Evolutionary conservation across 2,113 vertebrate species (phyloP).

Genomic region (Xiphophorus hellerii): DNA sequence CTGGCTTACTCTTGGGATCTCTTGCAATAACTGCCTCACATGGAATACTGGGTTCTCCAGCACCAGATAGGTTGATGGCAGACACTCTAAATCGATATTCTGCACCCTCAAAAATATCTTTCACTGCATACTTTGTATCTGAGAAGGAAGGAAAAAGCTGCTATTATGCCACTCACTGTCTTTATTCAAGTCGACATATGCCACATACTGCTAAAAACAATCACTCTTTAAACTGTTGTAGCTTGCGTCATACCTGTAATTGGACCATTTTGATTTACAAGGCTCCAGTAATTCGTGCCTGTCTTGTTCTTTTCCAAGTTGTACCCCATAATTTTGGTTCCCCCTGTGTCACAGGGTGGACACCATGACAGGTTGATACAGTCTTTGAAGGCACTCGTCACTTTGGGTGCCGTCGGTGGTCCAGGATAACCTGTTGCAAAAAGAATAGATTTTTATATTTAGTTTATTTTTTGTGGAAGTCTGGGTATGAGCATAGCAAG

Average conservation of each 20-base stretch:
- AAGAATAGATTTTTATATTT: neutral
- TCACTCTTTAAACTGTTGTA: neutral
- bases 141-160: neutral
- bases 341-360: slow-evolving; percentile 80
- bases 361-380: slow-evolving; percentile 84
- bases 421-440: slow-evolving; percentile 81
- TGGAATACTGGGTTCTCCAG: slow-evolving; percentile 83
- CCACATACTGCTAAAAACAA: neutral
- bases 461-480: neutral
- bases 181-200: neutral
- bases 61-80: slow-evolving; percentile 86
- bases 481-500: neutral
- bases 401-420: slow-evolving; percentile 80
- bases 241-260: slow-evolving; percentile 75
- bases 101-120: slow-evolving; percentile 81
- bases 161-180: neutral
- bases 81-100: slow-evolving; percentile 89
- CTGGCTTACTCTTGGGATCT: slow-evolving; percentile 84
- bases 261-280: slow-evolving; percentile 79
- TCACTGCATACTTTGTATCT: slow-evolving; percentile 84
- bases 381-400: slow-evolving; percentile 81
- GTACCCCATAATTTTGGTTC: slow-evolving; percentile 85
- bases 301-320: slow-evolving; percentile 88
- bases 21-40: slow-evolving; percentile 79
- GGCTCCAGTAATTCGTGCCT: slow-evolving; percentile 85